Evolutionary conservation across 2,797 vertebrate species (phyloP), one percentile per base, ranked within the genome.

Genomic region (Sebastes goodei): DNA sequence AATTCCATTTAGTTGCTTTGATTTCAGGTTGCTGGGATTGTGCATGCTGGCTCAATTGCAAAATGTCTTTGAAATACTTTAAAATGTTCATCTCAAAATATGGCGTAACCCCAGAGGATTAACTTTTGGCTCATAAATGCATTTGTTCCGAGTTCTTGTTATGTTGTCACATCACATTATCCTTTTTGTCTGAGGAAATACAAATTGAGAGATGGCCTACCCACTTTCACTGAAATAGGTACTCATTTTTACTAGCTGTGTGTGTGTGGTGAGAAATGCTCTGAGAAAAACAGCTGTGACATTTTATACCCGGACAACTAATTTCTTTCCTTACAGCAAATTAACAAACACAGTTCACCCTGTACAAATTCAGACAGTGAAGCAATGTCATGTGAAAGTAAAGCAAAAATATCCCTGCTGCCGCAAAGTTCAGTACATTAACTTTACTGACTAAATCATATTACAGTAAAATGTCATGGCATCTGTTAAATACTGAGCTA

Each of bases 361-460:
- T 7, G 35, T 79, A 70, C 67, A 49, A 30, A 76, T 57, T 85
- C 69, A 73, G 29, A 59, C 6, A 2, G 32, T 59, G 38, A 73
- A 65, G 63, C 4, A 29, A 29, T 25, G 33, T 74, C 85, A 75
- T 30, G 65, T 85, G 68, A 77, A 59, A 79, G 70, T 33, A 14
- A 52, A 25, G 32, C 55, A 12, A 73, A 42, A 79, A 80, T 65
- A 56, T 38, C 73, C 11, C 60, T 29, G 63, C 49, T 59, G 53
- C 49, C 4, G 49, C 20, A n/a, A 46, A 38, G 21, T 53, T 55
- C 32, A 73, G 56, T 55, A 23, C 60, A 68, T 78, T 3, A 6
- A 60, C 35, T 61, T 63, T 27, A 63, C 21, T 46, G 56, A 23
- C 60, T 65, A 76, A 87, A 79, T 57, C 71, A 29, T 20, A 23